Evolutionary conservation across 2,113 vertebrate genomes (phyloP).

Genomic region (Synchiropus splendidus): DNA sequence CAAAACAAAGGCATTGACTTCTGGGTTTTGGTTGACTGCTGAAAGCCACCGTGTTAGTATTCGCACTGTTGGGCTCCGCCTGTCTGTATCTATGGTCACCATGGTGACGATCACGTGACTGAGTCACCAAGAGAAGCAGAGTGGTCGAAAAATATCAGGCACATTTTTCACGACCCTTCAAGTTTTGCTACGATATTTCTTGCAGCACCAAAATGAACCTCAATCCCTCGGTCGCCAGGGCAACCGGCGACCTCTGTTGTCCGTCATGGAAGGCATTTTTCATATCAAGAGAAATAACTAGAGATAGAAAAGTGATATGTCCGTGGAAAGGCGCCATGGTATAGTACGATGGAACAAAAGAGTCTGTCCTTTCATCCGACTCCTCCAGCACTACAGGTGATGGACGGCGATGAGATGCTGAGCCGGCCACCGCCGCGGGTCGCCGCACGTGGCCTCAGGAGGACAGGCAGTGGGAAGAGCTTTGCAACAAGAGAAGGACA

Average conservation of each 20-base stretch:
- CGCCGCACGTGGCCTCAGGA: constrained; percentile 24
- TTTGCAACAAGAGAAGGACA: constrained; percentile 48
- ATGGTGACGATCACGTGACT: constrained; percentile 14
- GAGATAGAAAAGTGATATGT: constrained; percentile 59
- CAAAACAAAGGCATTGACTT: constrained; percentile 14
- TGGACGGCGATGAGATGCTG: constrained; percentile 48
- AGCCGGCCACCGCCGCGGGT: constrained; percentile 11
- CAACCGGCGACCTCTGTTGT: constrained; percentile 28
- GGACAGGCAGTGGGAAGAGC: constrained; percentile 60
- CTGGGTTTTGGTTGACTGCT: constrained; percentile 14
- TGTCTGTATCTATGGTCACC: constrained; percentile 20
- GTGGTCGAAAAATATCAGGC: constrained; percentile 50
- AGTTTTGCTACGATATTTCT: constrained; percentile 54
- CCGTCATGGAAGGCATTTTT: constrained; percentile 55
- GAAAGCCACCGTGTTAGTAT: background rate
- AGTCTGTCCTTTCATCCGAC: constrained; percentile 47
- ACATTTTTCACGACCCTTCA: constrained; percentile 44
- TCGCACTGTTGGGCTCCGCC: constrained; percentile 1
- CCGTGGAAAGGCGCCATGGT: constrained; percentile 61
- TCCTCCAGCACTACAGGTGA: constrained; percentile 47
- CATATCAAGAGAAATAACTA: constrained; percentile 54
- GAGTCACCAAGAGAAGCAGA: constrained; percentile 23
- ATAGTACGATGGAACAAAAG: constrained; percentile 56
- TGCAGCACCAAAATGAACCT: constrained; percentile 51
- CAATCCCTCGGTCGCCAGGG: constrained; percentile 28